Evolutionary conservation across 2,113 vertebrate genomes (phyloP).

Genomic region (Protomyctophum bolini): DNA sequence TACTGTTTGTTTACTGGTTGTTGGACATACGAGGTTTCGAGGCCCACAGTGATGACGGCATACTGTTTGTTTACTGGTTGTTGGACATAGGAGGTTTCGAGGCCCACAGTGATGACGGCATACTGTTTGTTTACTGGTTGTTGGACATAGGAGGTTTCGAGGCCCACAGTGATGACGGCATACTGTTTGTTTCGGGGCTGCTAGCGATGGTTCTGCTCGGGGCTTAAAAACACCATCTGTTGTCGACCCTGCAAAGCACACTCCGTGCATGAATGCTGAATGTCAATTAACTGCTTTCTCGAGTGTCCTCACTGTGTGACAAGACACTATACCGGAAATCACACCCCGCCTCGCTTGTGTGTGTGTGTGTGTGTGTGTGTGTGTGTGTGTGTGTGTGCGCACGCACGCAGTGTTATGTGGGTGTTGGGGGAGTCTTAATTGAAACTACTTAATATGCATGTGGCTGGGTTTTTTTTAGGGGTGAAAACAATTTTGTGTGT

Average conservation of each 20-base stretch:
- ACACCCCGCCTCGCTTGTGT: conserved; percentile 37
- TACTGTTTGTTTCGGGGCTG: too few relatives aligned
- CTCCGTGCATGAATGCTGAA: conserved; percentile 62
- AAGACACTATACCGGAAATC: conserved; percentile 44
- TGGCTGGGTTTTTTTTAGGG: conserved; percentile 55
- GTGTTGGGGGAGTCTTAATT: conserved; percentile 58
- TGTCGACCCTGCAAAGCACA: conserved; percentile 35
- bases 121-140: too few relatives aligned
- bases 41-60: too few relatives aligned
- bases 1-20: too few relatives aligned
- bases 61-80: too few relatives aligned
- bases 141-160: too few relatives aligned
- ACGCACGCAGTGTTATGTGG: conserved; percentile 38
- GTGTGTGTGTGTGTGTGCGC: conserved; percentile 36
- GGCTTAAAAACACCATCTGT: conserved; percentile 67
- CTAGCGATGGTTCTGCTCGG: conserved; percentile 25
- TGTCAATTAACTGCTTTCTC: conserved; percentile 69
- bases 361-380: conserved; percentile 26
- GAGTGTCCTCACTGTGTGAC: conserved; percentile 54
- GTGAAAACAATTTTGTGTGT: conserved; percentile 67
- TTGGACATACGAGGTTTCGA: too few relatives aligned
- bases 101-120: too few relatives aligned
- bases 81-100: too few relatives aligned
- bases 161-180: too few relatives aligned
- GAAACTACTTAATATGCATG: conserved; percentile 66